Evolutionary conservation across 2,797 vertebrate genomes (phyloP).

Genomic region (Tenualosa thibaudeaui): DNA sequence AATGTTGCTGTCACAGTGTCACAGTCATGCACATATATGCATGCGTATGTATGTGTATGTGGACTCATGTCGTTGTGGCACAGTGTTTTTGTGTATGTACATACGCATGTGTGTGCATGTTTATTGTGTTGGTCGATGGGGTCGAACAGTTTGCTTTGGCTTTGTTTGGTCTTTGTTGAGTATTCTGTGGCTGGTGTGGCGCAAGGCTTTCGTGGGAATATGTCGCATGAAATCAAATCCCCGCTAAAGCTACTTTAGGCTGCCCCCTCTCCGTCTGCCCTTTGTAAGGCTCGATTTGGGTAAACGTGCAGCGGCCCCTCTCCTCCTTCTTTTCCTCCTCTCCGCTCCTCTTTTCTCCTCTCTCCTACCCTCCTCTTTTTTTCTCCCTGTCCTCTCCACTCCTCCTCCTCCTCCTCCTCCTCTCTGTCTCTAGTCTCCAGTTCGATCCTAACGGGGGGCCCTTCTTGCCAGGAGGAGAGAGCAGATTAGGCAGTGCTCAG

Average conservation of each 20-base stretch:
- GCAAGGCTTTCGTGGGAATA: slow-evolving; percentile 28
- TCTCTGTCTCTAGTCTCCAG: not conserved
- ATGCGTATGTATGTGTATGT: not conserved
- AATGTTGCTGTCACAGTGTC: too few relatives aligned
- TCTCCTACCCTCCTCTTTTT: too few relatives aligned
- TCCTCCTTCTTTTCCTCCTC: slow-evolving; percentile 28
- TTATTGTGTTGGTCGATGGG: not conserved
- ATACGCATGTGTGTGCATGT: not conserved
- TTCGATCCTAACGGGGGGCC: not conserved
- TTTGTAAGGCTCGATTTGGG: slow-evolving; percentile 47
- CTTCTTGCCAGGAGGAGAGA: not conserved
- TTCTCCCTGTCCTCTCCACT: not conserved
- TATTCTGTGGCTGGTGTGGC: not conserved
- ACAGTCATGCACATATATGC: too few relatives aligned
- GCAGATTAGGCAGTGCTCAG: slow-evolving; percentile 14
- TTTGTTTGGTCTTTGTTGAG: slow-evolving; percentile 16
- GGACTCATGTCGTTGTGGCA: too few relatives aligned
- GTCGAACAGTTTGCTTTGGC: not conserved
- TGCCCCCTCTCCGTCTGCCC: slow-evolving; percentile 33
- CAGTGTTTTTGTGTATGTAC: not conserved
- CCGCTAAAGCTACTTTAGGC: slow-evolving; percentile 43
- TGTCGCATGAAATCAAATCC: slow-evolving; percentile 45
- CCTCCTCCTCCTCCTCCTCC: not conserved
- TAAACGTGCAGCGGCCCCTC: slow-evolving; percentile 41
- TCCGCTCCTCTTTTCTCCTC: not conserved